Percentiles rank a stretch among this genome's conserved stretches.
Conservation (phyloP, 2,113 vertebrate species). For the Sphyrna mokarran region DNA sequence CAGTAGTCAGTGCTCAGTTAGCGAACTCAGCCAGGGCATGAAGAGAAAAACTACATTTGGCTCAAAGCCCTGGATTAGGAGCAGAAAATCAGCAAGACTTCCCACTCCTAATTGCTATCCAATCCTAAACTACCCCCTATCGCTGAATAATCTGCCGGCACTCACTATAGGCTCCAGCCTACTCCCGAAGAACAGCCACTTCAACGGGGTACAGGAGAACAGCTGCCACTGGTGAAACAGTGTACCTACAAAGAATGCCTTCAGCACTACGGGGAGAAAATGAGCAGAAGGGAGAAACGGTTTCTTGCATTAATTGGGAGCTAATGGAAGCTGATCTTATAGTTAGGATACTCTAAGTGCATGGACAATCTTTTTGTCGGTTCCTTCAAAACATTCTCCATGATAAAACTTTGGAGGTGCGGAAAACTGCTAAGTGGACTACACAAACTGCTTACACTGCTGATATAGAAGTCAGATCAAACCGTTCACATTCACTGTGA, state of each 20-base stretch:
- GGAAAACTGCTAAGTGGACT: not conserved
- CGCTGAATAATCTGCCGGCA: not conserved
- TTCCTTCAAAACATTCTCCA: not conserved
- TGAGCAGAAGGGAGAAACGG: not conserved
- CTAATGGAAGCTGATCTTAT: not conserved
- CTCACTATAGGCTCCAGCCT: not conserved
- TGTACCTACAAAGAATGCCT: not conserved
- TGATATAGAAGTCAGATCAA: not conserved
- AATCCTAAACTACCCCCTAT: not conserved
- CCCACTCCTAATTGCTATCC: not conserved
- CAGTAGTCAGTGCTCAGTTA: not conserved
- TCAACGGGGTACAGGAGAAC: not conserved
- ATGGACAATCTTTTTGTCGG: not conserved
- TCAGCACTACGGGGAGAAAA: not conserved
- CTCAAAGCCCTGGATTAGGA: not conserved
- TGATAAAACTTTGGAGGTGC: not conserved
- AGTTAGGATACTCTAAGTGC: not conserved
- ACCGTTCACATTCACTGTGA: constrained; percentile 11
- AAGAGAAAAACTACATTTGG: not conserved
- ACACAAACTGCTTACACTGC: not conserved
- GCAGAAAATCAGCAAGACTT: not conserved
- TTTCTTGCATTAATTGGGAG: not conserved
- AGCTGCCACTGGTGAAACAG: not conserved
- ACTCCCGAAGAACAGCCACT: not conserved
- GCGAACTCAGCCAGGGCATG: not conserved